Evolutionary conservation across 30 jellyfish, hydroid and myxozoan genomes (phyloP), one percentile per base, ranked within the genome.

Genomic region (Chrysaora quinquecirrha): DNA sequence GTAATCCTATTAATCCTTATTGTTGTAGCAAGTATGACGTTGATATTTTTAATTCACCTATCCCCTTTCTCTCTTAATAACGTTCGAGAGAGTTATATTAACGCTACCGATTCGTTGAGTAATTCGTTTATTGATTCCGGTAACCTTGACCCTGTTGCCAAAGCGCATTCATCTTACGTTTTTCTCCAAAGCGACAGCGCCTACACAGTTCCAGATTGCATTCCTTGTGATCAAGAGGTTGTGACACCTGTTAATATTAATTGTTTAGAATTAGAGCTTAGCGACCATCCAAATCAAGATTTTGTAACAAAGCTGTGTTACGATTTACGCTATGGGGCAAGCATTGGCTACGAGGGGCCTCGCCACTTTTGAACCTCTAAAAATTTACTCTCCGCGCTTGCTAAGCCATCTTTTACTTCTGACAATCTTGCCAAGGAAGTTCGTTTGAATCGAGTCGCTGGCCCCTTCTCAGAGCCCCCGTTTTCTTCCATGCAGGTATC

Each of bases 381-480:
- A 23, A 60, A 60, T 60, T 60, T 60, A 60, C 79, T 34, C 64
- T 18, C 79, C 11, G 64, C 79, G 29, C 21, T 67, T 20, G 18
- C 21, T 2, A 30, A 67, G 18, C 61, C 61, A 18, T n/a, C 28
- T 9, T 9, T 18, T 10, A 60, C 31, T 67, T 18, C 73, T 24
- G 79, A 16, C 18, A 29, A 30, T n/a, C 18, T 67, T n/a, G 18
- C 24, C 21, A 67, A 67, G 62, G 79, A 67, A 67, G 61, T 67
- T n/a, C 30, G 29, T n/a, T 18, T 30, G 29, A 60, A 60, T 9
- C 65, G 61, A 9, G 31, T 60, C 14, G 56, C 79, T 67, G 79
- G 79, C 18, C 79, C 79, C 14, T 67, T 67, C 62, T 16, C 22
- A 3, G n/a, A n/a, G 19, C 79, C 79, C 18, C 79, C 79, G 18